Percentiles rank a stretch among this genome's conserved stretches.
These are phyloP conservation scores for Dissostichus mawsoni DNA, from an alignment of 2,113 vertebrate species.

Conservation along the genomic window DNA sequence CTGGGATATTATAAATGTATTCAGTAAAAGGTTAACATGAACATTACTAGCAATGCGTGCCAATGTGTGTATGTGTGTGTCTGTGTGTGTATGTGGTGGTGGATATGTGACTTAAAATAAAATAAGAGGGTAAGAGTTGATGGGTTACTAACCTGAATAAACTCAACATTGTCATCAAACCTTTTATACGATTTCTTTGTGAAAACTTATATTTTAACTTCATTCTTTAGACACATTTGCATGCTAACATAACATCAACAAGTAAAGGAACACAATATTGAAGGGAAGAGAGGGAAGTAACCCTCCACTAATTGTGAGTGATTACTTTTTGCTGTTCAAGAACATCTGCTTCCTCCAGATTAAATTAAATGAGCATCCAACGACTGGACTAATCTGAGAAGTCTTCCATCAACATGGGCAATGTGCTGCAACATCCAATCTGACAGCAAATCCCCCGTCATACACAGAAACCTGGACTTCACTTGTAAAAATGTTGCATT, in stretches of 20 bases:
- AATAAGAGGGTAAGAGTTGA: conserved; percentile 6
- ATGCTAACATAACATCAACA: conserved; percentile 40
- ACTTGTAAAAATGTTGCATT: not conserved
- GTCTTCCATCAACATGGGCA: conserved; percentile 35
- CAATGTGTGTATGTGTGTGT: conserved; percentile 12
- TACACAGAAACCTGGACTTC: not conserved
- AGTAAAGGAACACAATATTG: conserved; percentile 40
- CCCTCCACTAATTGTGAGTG: conserved; percentile 47
- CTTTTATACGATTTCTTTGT: too few species aligned
- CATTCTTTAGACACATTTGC: not conserved
- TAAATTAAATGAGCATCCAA: conserved; percentile 58
- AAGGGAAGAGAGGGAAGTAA: conserved; percentile 30
- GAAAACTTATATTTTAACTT: not conserved
- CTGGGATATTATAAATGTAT: conserved; percentile 1
- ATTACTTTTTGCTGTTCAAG: conserved; percentile 47
- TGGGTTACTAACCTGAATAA: conserved; percentile 5
- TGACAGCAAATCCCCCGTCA: conserved; percentile 8
- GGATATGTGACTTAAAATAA: conserved; percentile 46
- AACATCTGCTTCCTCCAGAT: conserved; percentile 77
- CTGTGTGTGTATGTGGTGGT: conserved; percentile 7
- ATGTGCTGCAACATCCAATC: conserved; percentile 17
- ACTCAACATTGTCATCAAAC: conserved; percentile 3
- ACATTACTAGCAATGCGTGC: not conserved
- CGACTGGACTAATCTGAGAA: conserved; percentile 53
- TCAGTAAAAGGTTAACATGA: conserved; percentile 14